phyloP scores from a whole-genome alignment of 1,140 invertebrate species.

The Drosophila ficusphila region DNA sequence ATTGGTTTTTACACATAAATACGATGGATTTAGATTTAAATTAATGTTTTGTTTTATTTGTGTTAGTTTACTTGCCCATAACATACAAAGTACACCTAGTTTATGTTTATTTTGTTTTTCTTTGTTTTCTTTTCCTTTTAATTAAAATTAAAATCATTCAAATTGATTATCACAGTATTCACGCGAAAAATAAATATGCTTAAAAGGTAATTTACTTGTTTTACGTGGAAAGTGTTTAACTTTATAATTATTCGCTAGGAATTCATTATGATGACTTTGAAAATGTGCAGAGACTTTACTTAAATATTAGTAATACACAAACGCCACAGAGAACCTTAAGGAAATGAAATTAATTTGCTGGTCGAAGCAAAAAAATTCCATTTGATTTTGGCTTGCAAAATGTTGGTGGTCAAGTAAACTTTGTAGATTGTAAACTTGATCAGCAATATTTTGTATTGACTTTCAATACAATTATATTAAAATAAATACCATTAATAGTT shows the following conservation, averaged over 20 bases:
- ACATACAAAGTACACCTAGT: slow-evolving; percentile 57
- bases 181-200: slow-evolving; percentile 79
- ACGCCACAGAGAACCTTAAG: slow-evolving; percentile 14
- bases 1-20: slow-evolving; percentile 44
- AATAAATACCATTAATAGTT: slow-evolving; percentile 79
- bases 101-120: slow-evolving; percentile 35
- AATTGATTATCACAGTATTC: slow-evolving; percentile 83
- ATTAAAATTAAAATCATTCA: slow-evolving; percentile 81
- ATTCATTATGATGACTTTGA: slow-evolving; percentile 60
- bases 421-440: slow-evolving; percentile 5
- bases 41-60: slow-evolving; percentile 29
- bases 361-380: slow-evolving; percentile 24
- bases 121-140: slow-evolving; percentile 27
- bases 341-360: slow-evolving; percentile 14
- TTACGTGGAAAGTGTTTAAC: slow-evolving; percentile 31
- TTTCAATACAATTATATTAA: slow-evolving; percentile 40
- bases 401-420: slow-evolving; percentile 54
- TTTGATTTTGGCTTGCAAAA: slow-evolving; percentile 24
- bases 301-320: slow-evolving; percentile 67
- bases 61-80: slow-evolving; percentile 67
- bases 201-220: slow-evolving; percentile 18
- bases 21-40: slow-evolving; percentile 29
- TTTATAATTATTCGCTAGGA: slow-evolving; percentile 61
- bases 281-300: slow-evolving; percentile 50
- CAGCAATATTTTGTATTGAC: slow-evolving; percentile 38